Base-by-base conservation (phyloP, 2,113 vertebrate species). In the Callipepla squamata region DNA sequence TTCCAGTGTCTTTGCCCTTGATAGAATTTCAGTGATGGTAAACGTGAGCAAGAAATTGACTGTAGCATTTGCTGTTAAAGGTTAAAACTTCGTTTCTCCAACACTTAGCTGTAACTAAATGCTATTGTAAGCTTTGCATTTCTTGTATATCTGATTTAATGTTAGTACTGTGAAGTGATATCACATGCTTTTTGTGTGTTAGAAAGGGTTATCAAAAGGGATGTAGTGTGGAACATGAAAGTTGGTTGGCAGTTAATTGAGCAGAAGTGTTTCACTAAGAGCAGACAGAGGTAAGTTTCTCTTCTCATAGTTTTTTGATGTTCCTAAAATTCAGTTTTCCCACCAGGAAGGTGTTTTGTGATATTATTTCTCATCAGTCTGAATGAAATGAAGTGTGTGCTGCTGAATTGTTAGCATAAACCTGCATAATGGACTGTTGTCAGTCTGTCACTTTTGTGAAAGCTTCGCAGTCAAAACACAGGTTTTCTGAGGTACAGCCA, bases 201-300 rank as follows among this genome's bases (percentile, higher is more conserved):
- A 61, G 48, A 40, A 12, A 65, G 69, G 19, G 14, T 0, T 63
- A 30, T 59, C 72, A 28, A 50, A 72, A 67, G 16, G 25, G 32
- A 68, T 47, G 25, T 34, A 34, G 16, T 62, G 8, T 74, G 42
- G 26, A 66, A 53, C 15, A 84, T 59, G 36, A 79, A 76, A 75
- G 47, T 57, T 53, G 89, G 48, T 47, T 65, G 58, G 10, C n/a
- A 91, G 40, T 81, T 50, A 72, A 38, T 84, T 86, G 45, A 65
- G 66, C 66, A 74, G 87, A 62, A 87, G n/a, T 87, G 44, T 48
- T 80, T 16, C 40, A 58, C 23, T 91, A 82, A 87, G 38, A 63
- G 72, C 75, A 91, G 26, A 13, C 53, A 36, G 65, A 95, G 90
- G 94, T 95, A 94, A 95, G 93, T 95, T 57, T 76, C 25, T 72